Evolutionary conservation across 2,888 invertebrate species (phyloP).

Genomic region (Tetramorium bicarinatum): DNA sequence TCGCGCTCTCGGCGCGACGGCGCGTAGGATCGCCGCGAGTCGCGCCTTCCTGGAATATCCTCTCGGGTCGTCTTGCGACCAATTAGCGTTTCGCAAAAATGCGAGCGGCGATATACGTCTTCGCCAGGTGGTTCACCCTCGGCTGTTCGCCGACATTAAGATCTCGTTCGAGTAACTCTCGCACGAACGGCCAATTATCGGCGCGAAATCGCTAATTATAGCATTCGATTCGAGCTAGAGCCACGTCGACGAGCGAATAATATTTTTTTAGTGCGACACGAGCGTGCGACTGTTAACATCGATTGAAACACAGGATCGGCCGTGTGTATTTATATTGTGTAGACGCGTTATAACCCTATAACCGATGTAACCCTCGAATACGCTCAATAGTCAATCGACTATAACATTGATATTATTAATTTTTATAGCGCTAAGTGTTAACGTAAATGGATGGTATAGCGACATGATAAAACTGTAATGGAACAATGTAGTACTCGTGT

Average conservation of each 20-base stretch:
- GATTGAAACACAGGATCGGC: background rate
- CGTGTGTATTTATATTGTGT: background rate
- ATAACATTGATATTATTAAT: slow-evolving; percentile 40
- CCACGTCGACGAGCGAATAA: background rate
- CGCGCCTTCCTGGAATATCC: slow-evolving; percentile 29
- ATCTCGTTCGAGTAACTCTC: slow-evolving; percentile 44
- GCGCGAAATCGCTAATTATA: slow-evolving; percentile 47
- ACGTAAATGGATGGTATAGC: slow-evolving; percentile 40
- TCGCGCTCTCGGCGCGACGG: background rate
- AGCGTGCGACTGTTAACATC: background rate
- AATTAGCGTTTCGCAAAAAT: slow-evolving; percentile 56
- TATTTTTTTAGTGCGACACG: background rate
- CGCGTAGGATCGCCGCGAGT: background rate
- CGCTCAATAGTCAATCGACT: slow-evolving; percentile 19
- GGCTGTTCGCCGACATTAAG: slow-evolving; percentile 24
- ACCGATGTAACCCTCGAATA: slow-evolving; percentile 1
- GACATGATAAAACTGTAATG: slow-evolving; percentile 48
- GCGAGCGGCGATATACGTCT: slow-evolving; percentile 39
- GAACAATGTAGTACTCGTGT: slow-evolving; percentile 41
- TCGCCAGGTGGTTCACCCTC: slow-evolving; percentile 45
- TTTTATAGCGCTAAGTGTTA: slow-evolving; percentile 44
- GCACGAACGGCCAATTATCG: slow-evolving; percentile 44
- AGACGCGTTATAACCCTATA: background rate
- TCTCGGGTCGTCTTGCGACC: slow-evolving; percentile 54
- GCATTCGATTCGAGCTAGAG: slow-evolving; percentile 13